phyloP scores from a whole-genome alignment of 1,140 invertebrate genomes.

The Heliconius hermathena region DNA sequence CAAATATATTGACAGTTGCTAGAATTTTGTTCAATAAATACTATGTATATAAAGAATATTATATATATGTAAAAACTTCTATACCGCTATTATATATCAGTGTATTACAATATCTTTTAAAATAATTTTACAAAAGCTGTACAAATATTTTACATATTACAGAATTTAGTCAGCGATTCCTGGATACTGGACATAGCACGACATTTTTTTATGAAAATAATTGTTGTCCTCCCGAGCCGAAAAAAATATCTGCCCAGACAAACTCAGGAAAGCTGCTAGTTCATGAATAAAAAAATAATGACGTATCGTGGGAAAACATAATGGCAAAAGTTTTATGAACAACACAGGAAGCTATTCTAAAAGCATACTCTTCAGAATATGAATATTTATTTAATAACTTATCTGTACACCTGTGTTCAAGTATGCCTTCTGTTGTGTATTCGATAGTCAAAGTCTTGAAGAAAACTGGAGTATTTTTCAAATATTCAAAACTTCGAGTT shows the following conservation, averaged over 20 bases:
- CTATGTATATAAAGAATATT: too few relatives aligned
- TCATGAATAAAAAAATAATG: conserved; percentile 10
- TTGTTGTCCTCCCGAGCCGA: too few relatives aligned
- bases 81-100: too few relatives aligned
- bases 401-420: conserved; percentile 37
- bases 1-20: not conserved
- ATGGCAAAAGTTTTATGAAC: conserved; percentile 3
- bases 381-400: conserved; percentile 43
- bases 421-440: conserved; percentile 33
- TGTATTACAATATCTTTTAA: too few relatives aligned
- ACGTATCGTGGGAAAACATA: conserved; percentile 5
- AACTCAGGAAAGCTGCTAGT: not conserved
- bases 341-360: conserved; percentile 35
- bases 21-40: not conserved
- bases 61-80: too few relatives aligned
- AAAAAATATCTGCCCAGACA: not conserved
- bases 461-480: conserved; percentile 36
- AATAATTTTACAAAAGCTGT: too few relatives aligned
- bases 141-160: too few relatives aligned
- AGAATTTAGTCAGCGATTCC: too few relatives aligned
- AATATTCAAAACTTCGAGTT: conserved; percentile 37
- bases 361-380: conserved; percentile 36
- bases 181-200: too few relatives aligned
- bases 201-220: too few relatives aligned
- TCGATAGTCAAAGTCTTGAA: conserved; percentile 36